phyloP scores from a whole-genome alignment of 2,888 invertebrate genomes.

The Rhorus exstirpatorius region DNA sequence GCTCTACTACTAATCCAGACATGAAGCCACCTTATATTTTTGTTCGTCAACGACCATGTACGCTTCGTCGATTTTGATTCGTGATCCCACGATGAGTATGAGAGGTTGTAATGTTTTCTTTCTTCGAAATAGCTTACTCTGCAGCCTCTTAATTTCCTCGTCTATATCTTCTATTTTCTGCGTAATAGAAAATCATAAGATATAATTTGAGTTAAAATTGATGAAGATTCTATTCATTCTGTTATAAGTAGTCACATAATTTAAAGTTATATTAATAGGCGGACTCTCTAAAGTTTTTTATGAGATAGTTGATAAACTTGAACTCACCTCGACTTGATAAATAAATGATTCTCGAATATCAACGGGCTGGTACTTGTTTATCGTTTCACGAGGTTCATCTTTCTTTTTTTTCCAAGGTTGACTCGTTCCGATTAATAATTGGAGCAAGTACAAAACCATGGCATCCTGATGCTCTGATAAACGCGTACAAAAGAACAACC shows the following conservation, averaged over 20 bases:
- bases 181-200: conserved; percentile 18
- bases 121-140: conserved; percentile 19
- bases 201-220: neutral
- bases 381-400: conserved; percentile 22
- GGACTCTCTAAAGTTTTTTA: conserved; percentile 4
- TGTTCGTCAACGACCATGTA: conserved; percentile 43
- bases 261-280: conserved; percentile 9
- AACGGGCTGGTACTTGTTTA: conserved; percentile 40
- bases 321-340: conserved; percentile 44
- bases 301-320: conserved; percentile 10
- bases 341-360: conserved; percentile 39
- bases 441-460: conserved; percentile 41
- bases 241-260: conserved; percentile 16
- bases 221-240: conserved; percentile 12
- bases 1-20: too few relatives aligned
- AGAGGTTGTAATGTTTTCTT: conserved; percentile 17
- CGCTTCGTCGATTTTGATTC: conserved; percentile 39
- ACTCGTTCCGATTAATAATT: conserved; percentile 35
- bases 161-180: conserved; percentile 25
- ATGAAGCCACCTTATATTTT: conserved; percentile 30
- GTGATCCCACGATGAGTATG: conserved; percentile 33
- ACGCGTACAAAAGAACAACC: conserved; percentile 21
- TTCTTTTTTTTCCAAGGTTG: conserved; percentile 25
- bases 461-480: conserved; percentile 48
- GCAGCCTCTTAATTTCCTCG: conserved; percentile 21